phyloP scores from a whole-genome alignment of 2,888 invertebrate genomes.

The Phyllotreta cruciferae region DNA sequence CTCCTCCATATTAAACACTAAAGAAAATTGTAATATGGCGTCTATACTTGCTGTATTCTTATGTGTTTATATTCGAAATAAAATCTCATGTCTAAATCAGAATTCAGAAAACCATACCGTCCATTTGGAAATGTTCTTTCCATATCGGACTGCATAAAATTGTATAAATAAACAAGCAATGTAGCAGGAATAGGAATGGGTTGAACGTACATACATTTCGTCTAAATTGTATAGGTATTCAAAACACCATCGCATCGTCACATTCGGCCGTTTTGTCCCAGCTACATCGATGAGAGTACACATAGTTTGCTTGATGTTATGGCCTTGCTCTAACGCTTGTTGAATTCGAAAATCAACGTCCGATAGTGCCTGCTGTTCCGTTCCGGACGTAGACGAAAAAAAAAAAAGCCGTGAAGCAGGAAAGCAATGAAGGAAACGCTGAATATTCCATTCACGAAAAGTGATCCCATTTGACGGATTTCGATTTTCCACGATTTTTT shows the following conservation, averaged over 20 bases:
- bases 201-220: conserved; percentile 17
- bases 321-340: conserved; percentile 42
- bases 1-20: too few species aligned
- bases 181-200: conserved; percentile 14
- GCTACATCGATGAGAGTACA: conserved; percentile 16
- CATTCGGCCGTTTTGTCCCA: conserved; percentile 33
- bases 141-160: conserved; percentile 13
- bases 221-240: conserved; percentile 29
- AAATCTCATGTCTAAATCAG: background rate
- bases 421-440: conserved; percentile 24
- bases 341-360: conserved; percentile 47
- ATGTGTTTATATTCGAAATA: background rate
- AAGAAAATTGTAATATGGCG: too few species aligned
- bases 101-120: conserved; percentile 6
- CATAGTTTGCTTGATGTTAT: conserved; percentile 40
- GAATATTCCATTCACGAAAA: conserved; percentile 31
- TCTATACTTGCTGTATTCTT: background rate
- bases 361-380: conserved; percentile 41
- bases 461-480: conserved; percentile 20
- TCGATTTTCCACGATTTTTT: conserved; percentile 8
- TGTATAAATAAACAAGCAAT: conserved; percentile 19
- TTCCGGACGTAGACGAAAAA: conserved; percentile 34
- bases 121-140: conserved; percentile 6
- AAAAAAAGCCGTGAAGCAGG: conserved; percentile 19
- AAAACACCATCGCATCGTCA: conserved; percentile 23